Evolutionary conservation across 1,140 invertebrate species (phyloP), one percentile per base, ranked within the genome.

Genomic region (Dinoponera quadriceps): DNA sequence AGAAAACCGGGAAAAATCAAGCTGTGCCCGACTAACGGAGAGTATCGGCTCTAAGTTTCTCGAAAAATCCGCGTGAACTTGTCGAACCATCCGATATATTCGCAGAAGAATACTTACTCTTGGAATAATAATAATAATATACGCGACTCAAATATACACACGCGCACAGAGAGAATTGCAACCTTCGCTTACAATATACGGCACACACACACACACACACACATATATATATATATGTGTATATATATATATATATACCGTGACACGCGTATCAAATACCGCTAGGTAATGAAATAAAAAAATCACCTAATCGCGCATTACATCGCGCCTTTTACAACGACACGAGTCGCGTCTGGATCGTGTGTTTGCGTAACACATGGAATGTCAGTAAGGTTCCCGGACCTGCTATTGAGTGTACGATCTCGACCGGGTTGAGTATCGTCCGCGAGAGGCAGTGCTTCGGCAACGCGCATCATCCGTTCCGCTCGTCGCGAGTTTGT

Each of bases 391-490:
- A n/a, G n/a, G n/a, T 84, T 84, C 72, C 29, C 59, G 49, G 27
- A 75, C 27, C 65, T n/a, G 29, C 85, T 88, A 86, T n/a, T n/a
- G n/a, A n/a, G 27, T 74, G 49, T 81, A 86, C 48, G 73, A 69
- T 44, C 54, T 68, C 71, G 62, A 73, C 54, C 51, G 59, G 51
- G 49, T 82, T 66, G 65, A 86, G 68, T 85, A 83, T 83, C 77
- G 57, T 88, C 63, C 85, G 74, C 74, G 85, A 48, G 73, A 88
- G 87, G 87, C 87, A 88, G 87, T 88, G 87, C 84, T 88, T 88
- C 54, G 73, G 83, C 62, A 88, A 85, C 84, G 69, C 85, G 68
- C 84, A 85, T 83, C 73, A 77, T 75, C 75, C 72, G 29, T 83
- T 74, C 72, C 25, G 51, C 63, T 16, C 68, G 27, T 62, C 55